A percentile compares a stretch with the other conserved stretches of the same genome.
These are phyloP conservation scores for Machimus atricapillus DNA, from an alignment of 2,888 invertebrate genomes.

Conservation along the genomic window DNA sequence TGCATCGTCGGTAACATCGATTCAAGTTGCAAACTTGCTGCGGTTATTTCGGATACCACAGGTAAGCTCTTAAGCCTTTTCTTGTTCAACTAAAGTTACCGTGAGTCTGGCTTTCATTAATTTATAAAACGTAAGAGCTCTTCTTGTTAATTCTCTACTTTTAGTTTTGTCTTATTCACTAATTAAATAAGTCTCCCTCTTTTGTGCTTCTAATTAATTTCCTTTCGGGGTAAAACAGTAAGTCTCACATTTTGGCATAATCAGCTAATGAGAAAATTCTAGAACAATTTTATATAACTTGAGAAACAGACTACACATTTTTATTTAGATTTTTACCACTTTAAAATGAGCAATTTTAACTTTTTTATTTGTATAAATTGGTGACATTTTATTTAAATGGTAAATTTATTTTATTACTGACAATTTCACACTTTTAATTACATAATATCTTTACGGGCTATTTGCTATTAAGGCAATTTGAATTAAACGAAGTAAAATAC, in stretches of 20 bases:
- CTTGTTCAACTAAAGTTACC: neutral
- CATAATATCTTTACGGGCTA: neutral
- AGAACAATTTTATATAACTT: neutral
- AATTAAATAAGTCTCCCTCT: neutral
- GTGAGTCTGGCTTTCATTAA: neutral
- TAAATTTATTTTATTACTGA: neutral
- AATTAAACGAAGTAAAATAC: too few relatives aligned
- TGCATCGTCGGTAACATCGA: constrained; percentile 92
- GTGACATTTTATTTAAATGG: neutral
- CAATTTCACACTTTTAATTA: neutral
- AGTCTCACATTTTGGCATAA: neutral
- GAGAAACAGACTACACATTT: too few relatives aligned
- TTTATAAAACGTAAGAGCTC: neutral
- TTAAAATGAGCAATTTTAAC: neutral
- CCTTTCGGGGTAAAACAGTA: neutral
- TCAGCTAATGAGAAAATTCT: neutral
- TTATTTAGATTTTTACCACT: too few relatives aligned
- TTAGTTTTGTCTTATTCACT: neutral
- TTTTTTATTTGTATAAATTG: neutral
- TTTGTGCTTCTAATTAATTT: neutral
- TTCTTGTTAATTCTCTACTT: neutral
- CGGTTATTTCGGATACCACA: constrained; percentile 92
- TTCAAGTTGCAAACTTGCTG: constrained; percentile 92
- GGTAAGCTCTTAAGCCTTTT: constrained; percentile 52
- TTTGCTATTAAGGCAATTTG: neutral